A percentile compares a stretch with the other conserved stretches of the same genome.
phyloP scores from a whole-genome alignment of 2,113 vertebrate species.

The Helogale parvula region DNA sequence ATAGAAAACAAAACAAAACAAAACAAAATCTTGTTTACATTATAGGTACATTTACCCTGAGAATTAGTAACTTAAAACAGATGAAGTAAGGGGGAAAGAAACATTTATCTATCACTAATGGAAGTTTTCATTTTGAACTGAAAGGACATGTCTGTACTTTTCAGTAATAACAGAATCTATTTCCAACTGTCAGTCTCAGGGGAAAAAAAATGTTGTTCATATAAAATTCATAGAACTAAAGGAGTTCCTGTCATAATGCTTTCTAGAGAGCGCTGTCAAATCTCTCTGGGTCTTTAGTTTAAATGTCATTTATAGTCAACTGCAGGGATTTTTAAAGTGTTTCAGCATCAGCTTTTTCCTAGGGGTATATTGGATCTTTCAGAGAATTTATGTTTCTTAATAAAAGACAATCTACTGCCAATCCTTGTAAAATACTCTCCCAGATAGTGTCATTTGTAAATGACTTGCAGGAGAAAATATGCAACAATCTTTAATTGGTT shows the following conservation, averaged over 20 bases:
- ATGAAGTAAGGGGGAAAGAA: conserved; percentile 46
- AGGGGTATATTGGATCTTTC: conserved; percentile 6
- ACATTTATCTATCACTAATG: conserved; percentile 68
- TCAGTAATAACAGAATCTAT: conserved; percentile 70
- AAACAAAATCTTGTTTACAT: conserved; percentile 47
- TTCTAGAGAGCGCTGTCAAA: conserved; percentile 45
- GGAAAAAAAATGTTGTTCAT: conserved; percentile 73
- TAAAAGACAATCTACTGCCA: conserved; percentile 31
- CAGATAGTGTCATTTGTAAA: conserved; percentile 61
- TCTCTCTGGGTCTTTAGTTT: conserved; percentile 65
- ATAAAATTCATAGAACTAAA: conserved; percentile 73
- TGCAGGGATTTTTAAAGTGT: conserved; percentile 53
- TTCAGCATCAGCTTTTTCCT: conserved; percentile 13
- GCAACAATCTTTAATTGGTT: conserved; percentile 57
- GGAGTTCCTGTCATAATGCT: conserved; percentile 52
- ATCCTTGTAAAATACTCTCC: not conserved
- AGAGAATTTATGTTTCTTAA: conserved; percentile 68
- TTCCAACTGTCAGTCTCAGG: conserved; percentile 51
- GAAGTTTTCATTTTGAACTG: conserved; percentile 69
- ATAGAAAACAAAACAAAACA: not conserved
- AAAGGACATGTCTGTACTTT: conserved; percentile 52
- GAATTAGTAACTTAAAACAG: conserved; percentile 66
- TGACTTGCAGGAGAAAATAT: not conserved
- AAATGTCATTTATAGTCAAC: conserved; percentile 66
- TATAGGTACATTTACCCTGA: conserved; percentile 51